Base-by-base conservation (phyloP, 2,113 vertebrate species). In the Petroica traversi region DNA sequence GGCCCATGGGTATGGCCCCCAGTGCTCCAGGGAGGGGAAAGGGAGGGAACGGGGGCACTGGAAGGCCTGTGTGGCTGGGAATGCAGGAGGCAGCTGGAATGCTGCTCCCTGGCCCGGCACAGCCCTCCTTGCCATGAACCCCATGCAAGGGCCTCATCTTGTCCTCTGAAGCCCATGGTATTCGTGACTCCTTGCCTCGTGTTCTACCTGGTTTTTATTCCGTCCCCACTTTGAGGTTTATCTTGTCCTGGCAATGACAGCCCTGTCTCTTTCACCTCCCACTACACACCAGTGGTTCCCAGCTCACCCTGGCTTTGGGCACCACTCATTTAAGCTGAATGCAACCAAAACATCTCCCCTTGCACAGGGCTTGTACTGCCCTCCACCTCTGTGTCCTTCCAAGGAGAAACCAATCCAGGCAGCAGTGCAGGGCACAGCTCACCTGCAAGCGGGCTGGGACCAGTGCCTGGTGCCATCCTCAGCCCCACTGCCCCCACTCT, bases 401-500 rank as follows among this genome's bases (percentile, higher is more conserved):
- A 54, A 63, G 66, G 28, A 71, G 25, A 31, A 81, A 52, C 17
- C 11, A 45, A 66, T 24, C n/a, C 54, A 29, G 63, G 89, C 41
- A 54, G 41, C 6, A 1, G n/a, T 12, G 8, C 46, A 31, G 62
- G 25, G 40, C 63, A 55, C 49, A 34, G 49, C 49, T 89, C 31
- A 78, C 46, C 41, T n/a, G 67, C 25, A 57, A 12, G n/a, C 0
- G 0, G 25, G 6, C 23, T 36, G 22, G n/a, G n/a, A 33, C 15
- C n/a, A 31, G 41, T 23, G 4, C 89, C 29, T 2, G 5, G 10
- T 76, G 82, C 38, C 20, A 7, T 51, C 34, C 48, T 55, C 46
- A 45, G 29, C 46, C 49, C 28, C 45, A 55, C 18, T 43, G 31
- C 46, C 19, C 29, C 19, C 0, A 0, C 9, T 80, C 36, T 38